phyloP scores from a whole-genome alignment of 2,888 invertebrate species.

The Acleris literana region DNA sequence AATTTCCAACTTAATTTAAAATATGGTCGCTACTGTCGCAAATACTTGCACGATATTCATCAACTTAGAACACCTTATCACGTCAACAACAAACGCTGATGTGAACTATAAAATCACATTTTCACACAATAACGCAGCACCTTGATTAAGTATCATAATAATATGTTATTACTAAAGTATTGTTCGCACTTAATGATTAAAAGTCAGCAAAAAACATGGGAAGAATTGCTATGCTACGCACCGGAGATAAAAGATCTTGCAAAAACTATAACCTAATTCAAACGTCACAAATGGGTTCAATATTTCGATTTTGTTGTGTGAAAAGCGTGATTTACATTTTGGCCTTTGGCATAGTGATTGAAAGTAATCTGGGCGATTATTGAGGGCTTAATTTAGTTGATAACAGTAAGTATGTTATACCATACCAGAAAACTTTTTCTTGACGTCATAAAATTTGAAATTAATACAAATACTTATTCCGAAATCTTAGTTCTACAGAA shows the following conservation, averaged over 20 bases:
- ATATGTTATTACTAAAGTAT: conserved; percentile 32
- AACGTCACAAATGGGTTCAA: not conserved
- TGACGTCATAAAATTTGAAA: too few relatives aligned
- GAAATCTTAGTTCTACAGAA: too few relatives aligned
- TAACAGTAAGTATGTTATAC: too few relatives aligned
- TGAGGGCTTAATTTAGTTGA: too few relatives aligned
- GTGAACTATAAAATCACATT: conserved; percentile 8
- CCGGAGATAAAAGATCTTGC: not conserved
- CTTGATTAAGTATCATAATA: conserved; percentile 21
- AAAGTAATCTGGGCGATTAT: too few relatives aligned
- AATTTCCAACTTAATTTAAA: too few relatives aligned
- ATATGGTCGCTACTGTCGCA: not conserved
- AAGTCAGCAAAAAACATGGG: conserved; percentile 40
- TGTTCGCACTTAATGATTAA: conserved; percentile 42
- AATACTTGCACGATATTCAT: not conserved
- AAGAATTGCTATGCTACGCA: conserved; percentile 38
- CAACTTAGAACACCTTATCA: not conserved
- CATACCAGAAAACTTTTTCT: too few relatives aligned
- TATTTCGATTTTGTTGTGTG: too few relatives aligned
- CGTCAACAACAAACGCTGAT: not conserved
- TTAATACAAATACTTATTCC: too few relatives aligned
- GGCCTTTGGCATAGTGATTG: too few relatives aligned
- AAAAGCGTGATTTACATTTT: too few relatives aligned
- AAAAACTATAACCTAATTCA: not conserved
- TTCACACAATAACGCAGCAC: conserved; percentile 18